Conservation (phyloP, 1,140 invertebrate genomes). For the Trichonephila inaurata region DNA sequence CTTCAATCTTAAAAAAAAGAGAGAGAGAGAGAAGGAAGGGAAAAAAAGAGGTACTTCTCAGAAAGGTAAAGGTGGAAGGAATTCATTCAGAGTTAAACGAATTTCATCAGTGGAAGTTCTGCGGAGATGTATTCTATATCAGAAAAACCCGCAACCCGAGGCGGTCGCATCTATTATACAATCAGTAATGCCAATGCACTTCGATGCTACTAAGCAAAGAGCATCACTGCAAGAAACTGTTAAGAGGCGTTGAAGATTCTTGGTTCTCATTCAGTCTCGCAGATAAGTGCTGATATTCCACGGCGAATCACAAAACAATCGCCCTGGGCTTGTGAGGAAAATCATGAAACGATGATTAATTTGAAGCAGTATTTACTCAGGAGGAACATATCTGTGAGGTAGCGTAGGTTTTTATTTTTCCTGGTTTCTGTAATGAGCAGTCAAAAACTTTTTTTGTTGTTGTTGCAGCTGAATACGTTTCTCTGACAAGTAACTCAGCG, state of each 20-base stretch:
- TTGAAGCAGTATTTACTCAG: background rate
- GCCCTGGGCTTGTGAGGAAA: constrained; percentile 1
- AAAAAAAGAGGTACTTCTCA: background rate
- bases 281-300: background rate
- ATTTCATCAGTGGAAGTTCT: constrained; percentile 37
- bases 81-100: constrained; percentile 62
- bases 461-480: background rate
- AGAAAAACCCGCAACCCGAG: background rate
- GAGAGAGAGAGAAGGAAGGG: background rate
- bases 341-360: constrained; percentile 26
- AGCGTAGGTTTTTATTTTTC: background rate
- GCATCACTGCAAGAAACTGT: background rate
- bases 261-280: background rate
- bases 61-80: constrained; percentile 43
- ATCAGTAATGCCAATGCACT: constrained; percentile 50
- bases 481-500: background rate
- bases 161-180: constrained; percentile 69
- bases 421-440: background rate
- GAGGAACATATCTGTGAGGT: constrained; percentile 23
- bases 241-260: background rate
- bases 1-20: constrained; percentile 23
- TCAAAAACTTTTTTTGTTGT: background rate
- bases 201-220: background rate
- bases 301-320: constrained; percentile 34
- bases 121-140: constrained; percentile 4